Evolutionary conservation across 2,113 vertebrate species (phyloP).

Genomic region (Hemiprocne comata): DNA sequence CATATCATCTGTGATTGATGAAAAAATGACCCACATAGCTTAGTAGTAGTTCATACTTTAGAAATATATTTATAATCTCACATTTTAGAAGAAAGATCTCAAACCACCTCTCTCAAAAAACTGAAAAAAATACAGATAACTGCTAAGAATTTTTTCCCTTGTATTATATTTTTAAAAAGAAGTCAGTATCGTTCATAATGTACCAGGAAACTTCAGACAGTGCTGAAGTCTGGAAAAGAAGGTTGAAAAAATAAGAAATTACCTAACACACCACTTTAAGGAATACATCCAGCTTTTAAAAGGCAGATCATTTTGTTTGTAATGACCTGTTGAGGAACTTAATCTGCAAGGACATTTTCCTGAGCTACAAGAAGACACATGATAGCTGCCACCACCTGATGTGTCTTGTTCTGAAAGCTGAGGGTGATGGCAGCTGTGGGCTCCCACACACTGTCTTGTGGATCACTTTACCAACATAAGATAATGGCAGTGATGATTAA

Average conservation of each 20-base stretch:
- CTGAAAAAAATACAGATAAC: neutral
- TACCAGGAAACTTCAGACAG: neutral
- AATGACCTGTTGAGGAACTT: neutral
- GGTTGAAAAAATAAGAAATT: neutral
- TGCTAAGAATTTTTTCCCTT: neutral
- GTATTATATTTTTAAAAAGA: neutral
- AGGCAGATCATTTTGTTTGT: neutral
- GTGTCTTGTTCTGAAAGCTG: neutral
- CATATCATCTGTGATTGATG: neutral
- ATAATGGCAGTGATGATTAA: neutral
- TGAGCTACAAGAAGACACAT: neutral
- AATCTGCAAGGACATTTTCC: neutral
- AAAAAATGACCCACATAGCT: neutral
- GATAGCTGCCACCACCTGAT: slow-evolving; percentile 11
- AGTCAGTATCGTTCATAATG: neutral
- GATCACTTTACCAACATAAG: neutral
- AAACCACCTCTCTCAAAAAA: neutral
- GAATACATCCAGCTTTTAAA: neutral
- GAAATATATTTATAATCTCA: neutral
- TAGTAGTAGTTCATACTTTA: neutral
- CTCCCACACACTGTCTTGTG: neutral
- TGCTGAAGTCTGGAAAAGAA: neutral
- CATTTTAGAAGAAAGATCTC: neutral
- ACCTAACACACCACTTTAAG: neutral
- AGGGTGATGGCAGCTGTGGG: neutral